phyloP scores from a whole-genome alignment of 2,113 vertebrate species.

The Nesospiza acunhae region DNA sequence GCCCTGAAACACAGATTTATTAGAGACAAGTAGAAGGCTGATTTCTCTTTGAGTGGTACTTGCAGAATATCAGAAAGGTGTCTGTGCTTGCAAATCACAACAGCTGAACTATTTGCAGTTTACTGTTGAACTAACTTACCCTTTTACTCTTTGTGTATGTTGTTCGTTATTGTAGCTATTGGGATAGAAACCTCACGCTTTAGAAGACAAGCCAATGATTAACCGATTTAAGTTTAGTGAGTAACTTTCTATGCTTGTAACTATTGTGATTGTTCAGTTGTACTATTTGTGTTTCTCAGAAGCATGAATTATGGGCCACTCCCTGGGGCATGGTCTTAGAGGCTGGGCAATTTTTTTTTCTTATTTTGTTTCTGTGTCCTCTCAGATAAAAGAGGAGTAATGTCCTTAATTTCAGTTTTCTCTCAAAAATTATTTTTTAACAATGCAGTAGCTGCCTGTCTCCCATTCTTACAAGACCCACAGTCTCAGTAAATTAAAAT shows the following conservation, averaged over 20 bases:
- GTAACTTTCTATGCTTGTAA: conserved; percentile 9
- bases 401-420: neutral
- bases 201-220: conserved; percentile 53
- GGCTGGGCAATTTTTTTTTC: neutral
- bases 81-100: neutral
- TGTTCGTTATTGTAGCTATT: conserved; percentile 26
- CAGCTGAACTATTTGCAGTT: neutral
- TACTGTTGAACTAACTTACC: conserved; percentile 20
- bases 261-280: neutral
- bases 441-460: neutral
- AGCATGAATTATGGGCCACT: neutral
- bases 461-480: neutral
- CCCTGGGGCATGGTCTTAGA: neutral
- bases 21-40: neutral
- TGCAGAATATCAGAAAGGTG: neutral
- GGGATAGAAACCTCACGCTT: conserved; percentile 8
- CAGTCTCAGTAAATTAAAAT: neutral
- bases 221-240: conserved; percentile 42
- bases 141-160: conserved; percentile 5
- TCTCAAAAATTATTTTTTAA: neutral
- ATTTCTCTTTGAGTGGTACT: neutral
- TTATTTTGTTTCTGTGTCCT: neutral
- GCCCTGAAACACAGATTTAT: neutral
- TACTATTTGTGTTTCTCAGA: conserved; percentile 13
- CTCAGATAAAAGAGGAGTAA: neutral